phyloP scores from a whole-genome alignment of 1,140 invertebrate species.

The Brachionus koreanus region DNA sequence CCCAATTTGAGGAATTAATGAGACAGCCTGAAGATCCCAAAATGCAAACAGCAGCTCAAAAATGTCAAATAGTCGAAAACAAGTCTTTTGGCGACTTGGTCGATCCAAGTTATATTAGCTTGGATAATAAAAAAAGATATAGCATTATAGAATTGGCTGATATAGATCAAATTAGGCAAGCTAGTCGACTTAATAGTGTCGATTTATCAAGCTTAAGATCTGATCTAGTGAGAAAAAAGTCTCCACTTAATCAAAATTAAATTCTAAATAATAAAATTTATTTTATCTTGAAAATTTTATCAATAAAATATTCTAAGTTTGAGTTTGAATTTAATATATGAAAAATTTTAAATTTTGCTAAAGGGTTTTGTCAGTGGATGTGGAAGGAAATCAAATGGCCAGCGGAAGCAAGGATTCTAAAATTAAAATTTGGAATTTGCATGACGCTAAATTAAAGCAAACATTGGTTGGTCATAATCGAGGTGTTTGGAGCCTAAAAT shows the following conservation, averaged over 20 bases:
- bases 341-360: constrained; percentile 31
- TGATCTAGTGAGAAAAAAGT: background rate
- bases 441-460: constrained; percentile 48
- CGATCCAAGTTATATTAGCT: background rate
- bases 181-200: background rate
- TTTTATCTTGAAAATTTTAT: background rate
- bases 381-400: constrained; percentile 49
- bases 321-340: background rate
- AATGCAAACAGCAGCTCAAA: constrained; percentile 18
- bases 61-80: constrained; percentile 37
- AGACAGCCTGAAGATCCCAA: background rate
- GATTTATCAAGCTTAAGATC: background rate
- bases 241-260: background rate
- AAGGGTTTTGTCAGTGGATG: constrained; percentile 51
- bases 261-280: background rate
- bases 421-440: constrained; percentile 53
- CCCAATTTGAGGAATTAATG: constrained; percentile 30
- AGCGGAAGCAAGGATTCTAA: constrained; percentile 52
- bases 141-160: background rate
- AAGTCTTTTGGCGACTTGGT: constrained; percentile 17
- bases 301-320: background rate
- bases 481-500: constrained; percentile 55
- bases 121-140: background rate
- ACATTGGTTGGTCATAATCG: constrained; percentile 52
- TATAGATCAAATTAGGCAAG: background rate